phyloP scores from a whole-genome alignment of 2,888 invertebrate species.

The Steromphala cineraria region DNA sequence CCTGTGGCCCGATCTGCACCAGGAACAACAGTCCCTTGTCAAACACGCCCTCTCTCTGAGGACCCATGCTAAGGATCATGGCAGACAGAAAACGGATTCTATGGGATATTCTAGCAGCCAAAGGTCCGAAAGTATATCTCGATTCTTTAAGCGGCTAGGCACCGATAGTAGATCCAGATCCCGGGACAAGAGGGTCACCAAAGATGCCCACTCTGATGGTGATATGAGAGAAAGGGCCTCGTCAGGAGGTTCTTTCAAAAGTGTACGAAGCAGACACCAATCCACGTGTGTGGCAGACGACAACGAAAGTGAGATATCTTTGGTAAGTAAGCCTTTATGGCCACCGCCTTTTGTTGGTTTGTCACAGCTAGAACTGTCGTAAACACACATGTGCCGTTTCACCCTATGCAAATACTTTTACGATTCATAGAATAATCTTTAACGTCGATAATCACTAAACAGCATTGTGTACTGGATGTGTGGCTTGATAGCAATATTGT shows the following conservation, averaged over 20 bases:
- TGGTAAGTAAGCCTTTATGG: conserved; percentile 51
- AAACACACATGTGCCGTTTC: too few relatives aligned
- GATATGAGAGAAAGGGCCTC: conserved; percentile 45
- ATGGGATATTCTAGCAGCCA: conserved; percentile 19
- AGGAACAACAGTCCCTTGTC: conserved; percentile 78
- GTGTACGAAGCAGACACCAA: conserved; percentile 52
- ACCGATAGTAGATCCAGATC: conserved; percentile 36
- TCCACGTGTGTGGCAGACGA: conserved; percentile 61
- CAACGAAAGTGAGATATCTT: conserved; percentile 57
- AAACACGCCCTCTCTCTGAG: conserved; percentile 66
- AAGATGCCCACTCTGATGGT: conserved; percentile 19
- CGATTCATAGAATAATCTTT: too few relatives aligned
- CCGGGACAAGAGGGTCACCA: conserved; percentile 27
- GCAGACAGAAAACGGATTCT: not conserved
- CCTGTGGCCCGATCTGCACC: conserved; percentile 77
- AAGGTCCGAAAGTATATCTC: conserved; percentile 42
- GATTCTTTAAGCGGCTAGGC: conserved; percentile 45
- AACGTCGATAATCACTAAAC: too few relatives aligned
- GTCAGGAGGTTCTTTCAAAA: conserved; percentile 49
- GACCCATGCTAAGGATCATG: not conserved
- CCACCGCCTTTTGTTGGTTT: too few relatives aligned
- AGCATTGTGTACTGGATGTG: too few relatives aligned
- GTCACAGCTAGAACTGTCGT: too few relatives aligned
- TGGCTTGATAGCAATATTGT: too few relatives aligned
- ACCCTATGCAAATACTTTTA: too few relatives aligned